phyloP scores from a whole-genome alignment of 2,888 invertebrate species.

The Rhogogaster chlorosoma region DNA sequence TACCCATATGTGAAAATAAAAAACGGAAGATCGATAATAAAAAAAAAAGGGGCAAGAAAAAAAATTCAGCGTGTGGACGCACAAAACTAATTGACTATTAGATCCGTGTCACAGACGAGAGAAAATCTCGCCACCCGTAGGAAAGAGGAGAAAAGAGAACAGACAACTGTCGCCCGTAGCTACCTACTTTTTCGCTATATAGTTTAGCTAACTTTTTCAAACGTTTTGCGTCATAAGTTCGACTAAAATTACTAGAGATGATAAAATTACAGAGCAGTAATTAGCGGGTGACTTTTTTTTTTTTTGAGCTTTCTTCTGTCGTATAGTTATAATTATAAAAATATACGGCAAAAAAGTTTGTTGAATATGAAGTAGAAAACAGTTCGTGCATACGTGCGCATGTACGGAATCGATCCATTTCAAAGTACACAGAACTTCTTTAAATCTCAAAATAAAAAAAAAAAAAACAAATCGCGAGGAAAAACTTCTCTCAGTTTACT shows the following conservation, averaged over 20 bases:
- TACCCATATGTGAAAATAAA: neutral
- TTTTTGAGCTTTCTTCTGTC: neutral
- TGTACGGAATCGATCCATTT: neutral
- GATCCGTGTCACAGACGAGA: neutral
- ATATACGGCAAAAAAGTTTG: neutral
- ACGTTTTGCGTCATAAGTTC: conserved; percentile 1
- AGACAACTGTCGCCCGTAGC: neutral
- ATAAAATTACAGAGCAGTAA: neutral
- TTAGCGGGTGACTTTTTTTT: neutral
- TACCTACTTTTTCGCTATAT: neutral
- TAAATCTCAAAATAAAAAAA: too few relatives aligned
- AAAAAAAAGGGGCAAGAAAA: neutral
- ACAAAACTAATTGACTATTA: neutral
- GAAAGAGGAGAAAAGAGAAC: neutral
- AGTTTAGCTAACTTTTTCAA: neutral
- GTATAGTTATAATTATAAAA: neutral
- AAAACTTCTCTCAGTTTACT: neutral
- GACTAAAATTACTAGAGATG: neutral
- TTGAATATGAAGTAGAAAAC: neutral
- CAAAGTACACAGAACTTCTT: neutral
- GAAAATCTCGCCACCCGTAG: neutral
- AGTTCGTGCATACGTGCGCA: neutral
- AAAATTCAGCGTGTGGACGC: neutral
- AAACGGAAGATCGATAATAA: neutral
- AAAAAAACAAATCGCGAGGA: too few relatives aligned